These are phyloP conservation scores for Clarias batrachus DNA, from an alignment of 2,113 vertebrate genomes.

Conservation along the genomic window DNA sequence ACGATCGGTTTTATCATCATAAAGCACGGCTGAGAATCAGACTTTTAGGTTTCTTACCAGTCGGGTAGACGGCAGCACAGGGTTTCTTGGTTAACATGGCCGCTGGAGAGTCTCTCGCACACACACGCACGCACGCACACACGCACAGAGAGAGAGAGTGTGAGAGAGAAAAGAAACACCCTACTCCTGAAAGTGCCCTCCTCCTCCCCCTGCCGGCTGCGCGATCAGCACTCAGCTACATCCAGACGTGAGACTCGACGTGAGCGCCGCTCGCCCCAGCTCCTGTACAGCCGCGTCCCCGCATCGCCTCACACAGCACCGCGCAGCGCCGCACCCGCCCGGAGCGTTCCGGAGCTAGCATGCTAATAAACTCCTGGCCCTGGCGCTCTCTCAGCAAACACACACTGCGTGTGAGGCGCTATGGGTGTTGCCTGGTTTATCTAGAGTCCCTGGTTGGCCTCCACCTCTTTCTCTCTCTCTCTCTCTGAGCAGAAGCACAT, in stretches of 20 bases:
- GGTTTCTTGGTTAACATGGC: conserved; percentile 98
- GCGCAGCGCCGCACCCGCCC: neutral
- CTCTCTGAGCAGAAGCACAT: neutral
- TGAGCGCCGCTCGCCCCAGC: conserved; percentile 1
- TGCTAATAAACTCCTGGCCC: neutral
- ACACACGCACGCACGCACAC: conserved; percentile 47
- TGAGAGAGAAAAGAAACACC: conserved; percentile 38
- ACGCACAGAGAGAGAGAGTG: neutral
- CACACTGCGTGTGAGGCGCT: conserved; percentile 34
- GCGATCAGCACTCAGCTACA: conserved; percentile 71
- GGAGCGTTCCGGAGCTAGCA: conserved; percentile 13
- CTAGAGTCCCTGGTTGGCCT: conserved; percentile 24
- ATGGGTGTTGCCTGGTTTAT: conserved; percentile 53
- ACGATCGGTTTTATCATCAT: neutral
- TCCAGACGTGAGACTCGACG: conserved; percentile 52
- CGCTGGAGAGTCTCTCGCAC: conserved; percentile 72
- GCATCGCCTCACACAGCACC: conserved; percentile 21
- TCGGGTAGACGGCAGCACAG: conserved; percentile 80
- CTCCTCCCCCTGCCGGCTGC: conserved; percentile 69
- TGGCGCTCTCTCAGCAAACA: neutral
- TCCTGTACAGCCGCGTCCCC: conserved; percentile 45
- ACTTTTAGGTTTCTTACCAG: conserved; percentile 76
- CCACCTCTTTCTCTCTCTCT: conserved; percentile 43
- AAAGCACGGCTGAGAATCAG: conserved; percentile 30
- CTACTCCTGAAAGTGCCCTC: conserved; percentile 73